Base-by-base conservation (phyloP, 2,113 vertebrate species). In the Plectropomus leopardus region DNA sequence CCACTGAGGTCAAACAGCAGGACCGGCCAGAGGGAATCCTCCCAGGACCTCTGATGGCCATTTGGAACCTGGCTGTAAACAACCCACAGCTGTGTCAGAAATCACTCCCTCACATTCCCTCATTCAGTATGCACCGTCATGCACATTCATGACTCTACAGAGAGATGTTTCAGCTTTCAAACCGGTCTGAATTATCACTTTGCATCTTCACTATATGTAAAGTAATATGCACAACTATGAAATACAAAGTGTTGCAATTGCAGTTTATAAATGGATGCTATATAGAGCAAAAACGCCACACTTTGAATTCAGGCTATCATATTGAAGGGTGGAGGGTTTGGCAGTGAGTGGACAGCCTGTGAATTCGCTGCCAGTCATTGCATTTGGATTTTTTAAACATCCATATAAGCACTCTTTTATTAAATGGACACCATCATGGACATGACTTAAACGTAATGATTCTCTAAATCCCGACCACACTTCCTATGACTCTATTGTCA, bases 51-150 rank as follows among this genome's bases (percentile, higher is more conserved):
- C 47, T 5, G 40, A 54, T n/a, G 60, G 40, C 61, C 34, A 30
- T 66, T 21, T 73, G 61, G 23, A 54, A 17, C 4, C 60, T 45
- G 53, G 23, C 48, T 63, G 69, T 73, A 66, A 23, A 48, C 63
- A 73, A 60, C 17, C 24, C 44, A 47, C 24, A 66, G 66, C 63
- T 68, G 42, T 32, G 54, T 45, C 7, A 3, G 24, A 64, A 50
- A 67, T 30, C 61, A 23, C 23, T 23, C 47, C 58, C 32, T 59
- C 51, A 14, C 34, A 26, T 9, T 40, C 24, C 6, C 80, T 36
- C 45, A 44, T 65, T 26, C 4, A 32, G 32, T n/a, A 15, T 57
- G 15, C 21, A 67, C 16, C 21, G 1, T 11, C 5, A 24, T 72
- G 17, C 28, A 70, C 26, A 19, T 13, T 11, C 11, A 40, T 40